Evolutionary conservation across 2,888 invertebrate genomes (phyloP).

Genomic region (Latrodectus elegans): DNA sequence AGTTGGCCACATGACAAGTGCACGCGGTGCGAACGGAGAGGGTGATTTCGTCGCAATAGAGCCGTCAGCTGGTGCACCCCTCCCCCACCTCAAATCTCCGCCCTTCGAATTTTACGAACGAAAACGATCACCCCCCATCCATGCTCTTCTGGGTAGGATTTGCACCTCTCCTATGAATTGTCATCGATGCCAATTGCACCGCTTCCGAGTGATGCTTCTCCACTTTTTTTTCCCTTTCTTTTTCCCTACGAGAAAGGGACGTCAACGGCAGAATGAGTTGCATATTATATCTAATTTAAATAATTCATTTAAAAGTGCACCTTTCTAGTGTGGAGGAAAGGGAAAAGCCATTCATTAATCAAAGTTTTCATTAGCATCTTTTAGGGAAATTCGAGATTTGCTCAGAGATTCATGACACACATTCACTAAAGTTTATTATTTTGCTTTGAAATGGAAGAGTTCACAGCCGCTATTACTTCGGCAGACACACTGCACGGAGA

Average conservation of each 20-base stretch:
- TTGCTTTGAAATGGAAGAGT: background rate
- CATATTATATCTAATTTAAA: slow-evolving; percentile 3
- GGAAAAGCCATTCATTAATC: background rate
- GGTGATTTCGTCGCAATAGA: slow-evolving; percentile 53
- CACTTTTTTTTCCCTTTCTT: background rate
- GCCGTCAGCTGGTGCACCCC: slow-evolving; percentile 57
- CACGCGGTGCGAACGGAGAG: slow-evolving; percentile 61
- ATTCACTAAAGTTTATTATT: background rate
- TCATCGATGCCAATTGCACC: slow-evolving; percentile 23
- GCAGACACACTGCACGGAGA: no score
- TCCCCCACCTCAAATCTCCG: slow-evolving; percentile 5
- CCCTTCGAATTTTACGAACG: slow-evolving; percentile 37
- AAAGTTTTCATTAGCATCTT: background rate
- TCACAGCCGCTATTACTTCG: background rate
- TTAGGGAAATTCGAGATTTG: background rate
- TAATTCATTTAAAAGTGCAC: background rate
- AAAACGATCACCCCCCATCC: slow-evolving; percentile 43
- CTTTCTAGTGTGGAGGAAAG: background rate
- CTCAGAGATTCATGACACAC: background rate
- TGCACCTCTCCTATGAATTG: slow-evolving; percentile 36
- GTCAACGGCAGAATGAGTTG: background rate
- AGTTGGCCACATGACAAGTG: slow-evolving; percentile 66
- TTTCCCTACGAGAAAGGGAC: background rate
- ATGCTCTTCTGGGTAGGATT: slow-evolving; percentile 34
- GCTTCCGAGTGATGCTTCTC: slow-evolving; percentile 2